These are phyloP conservation scores for Penaeus chinensis DNA, from an alignment of 1,140 invertebrate genomes.

Conservation along the genomic window DNA sequence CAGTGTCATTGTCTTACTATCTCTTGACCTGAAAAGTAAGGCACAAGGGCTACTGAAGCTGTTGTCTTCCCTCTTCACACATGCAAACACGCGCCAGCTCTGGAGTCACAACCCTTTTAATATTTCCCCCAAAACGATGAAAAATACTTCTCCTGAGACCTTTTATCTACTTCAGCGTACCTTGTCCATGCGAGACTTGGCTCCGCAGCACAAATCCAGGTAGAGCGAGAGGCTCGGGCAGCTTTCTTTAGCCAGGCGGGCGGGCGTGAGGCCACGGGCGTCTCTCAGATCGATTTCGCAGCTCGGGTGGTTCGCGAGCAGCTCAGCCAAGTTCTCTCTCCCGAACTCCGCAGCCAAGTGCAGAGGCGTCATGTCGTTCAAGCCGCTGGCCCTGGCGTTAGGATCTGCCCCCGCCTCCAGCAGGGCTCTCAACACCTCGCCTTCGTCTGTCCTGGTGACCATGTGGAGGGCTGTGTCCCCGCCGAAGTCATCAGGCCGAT, in stretches of 20 bases:
- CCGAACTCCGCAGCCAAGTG: constrained; percentile 11
- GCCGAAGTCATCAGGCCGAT: not conserved
- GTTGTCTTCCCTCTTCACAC: no score
- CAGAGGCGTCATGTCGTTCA: constrained; percentile 10
- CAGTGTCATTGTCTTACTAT: no score
- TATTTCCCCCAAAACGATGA: no score
- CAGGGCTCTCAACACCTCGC: not conserved
- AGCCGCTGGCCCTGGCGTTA: constrained; percentile 15
- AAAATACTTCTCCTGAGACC: not conserved
- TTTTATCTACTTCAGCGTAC: not conserved
- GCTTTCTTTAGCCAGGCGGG: not conserved
- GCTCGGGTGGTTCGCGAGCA: not conserved
- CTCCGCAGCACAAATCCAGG: not conserved
- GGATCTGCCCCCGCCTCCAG: constrained; percentile 26
- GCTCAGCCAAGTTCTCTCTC: not conserved
- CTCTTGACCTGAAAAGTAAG: no score
- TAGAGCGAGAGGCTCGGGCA: not conserved
- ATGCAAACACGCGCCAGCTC: no score
- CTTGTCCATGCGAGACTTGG: not conserved
- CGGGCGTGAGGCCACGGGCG: not conserved
- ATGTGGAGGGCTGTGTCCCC: constrained; percentile 35
- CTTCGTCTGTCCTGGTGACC: constrained; percentile 20
- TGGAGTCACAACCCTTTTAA: no score
- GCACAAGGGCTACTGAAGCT: no score
- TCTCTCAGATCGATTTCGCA: not conserved